Percentiles rank a stretch among this genome's conserved stretches.
These are phyloP conservation scores for Spinus olivaceus DNA, from an alignment of 2,797 vertebrate genomes.

Conservation along the genomic window DNA sequence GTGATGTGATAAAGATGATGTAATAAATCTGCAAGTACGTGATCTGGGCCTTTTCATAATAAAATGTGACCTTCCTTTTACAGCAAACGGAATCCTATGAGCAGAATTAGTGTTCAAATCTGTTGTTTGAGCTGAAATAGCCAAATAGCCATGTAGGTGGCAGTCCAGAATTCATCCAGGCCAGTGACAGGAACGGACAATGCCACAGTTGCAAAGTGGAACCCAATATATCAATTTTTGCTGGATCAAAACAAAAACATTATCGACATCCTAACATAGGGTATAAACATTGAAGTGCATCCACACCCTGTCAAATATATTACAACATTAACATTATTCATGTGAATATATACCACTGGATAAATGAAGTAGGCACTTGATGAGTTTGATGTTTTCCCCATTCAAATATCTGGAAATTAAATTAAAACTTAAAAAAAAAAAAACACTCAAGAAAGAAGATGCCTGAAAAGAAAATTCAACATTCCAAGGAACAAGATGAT, in stretches of 20 bases:
- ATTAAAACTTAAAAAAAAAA: neutral
- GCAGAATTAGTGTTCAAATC: neutral
- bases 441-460: neutral
- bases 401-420: neutral
- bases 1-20: too few relatives aligned
- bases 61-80: neutral
- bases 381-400: neutral
- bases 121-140: neutral
- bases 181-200: neutral
- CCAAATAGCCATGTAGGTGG: neutral
- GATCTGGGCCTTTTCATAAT: neutral
- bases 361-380: neutral
- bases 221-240: neutral
- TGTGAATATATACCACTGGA: neutral
- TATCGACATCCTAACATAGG: neutral
- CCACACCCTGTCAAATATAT: neutral
- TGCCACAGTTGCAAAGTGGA: neutral
- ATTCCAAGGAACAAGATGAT: neutral
- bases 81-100: neutral
- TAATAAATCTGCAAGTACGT: accelerated
- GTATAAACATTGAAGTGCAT: neutral
- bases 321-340: neutral
- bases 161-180: neutral
- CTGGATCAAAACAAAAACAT: neutral
- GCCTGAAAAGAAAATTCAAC: neutral